These are phyloP conservation scores for Disparrhopalites patrizii DNA, from an alignment of 2,888 invertebrate genomes.

Conservation along the genomic window DNA sequence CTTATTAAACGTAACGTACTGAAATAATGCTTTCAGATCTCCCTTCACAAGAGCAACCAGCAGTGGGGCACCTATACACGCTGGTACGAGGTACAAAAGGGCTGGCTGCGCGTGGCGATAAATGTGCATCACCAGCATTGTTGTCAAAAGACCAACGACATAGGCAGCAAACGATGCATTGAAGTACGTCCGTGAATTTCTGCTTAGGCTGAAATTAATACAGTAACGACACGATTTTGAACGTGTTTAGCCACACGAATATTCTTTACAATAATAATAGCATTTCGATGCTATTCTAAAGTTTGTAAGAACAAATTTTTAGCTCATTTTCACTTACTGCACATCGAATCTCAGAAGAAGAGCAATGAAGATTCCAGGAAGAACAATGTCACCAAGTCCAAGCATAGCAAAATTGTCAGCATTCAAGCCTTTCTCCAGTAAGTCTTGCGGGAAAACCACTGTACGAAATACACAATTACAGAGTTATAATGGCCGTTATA, in stretches of 20 bases:
- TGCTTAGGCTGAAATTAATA: conserved; percentile 44
- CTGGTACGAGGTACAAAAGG: conserved; percentile 91
- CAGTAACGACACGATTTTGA: no score
- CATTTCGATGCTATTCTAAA: no score
- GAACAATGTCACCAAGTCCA: conserved; percentile 97
- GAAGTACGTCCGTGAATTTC: conserved; percentile 81
- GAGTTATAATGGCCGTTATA: neutral
- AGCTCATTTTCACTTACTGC: conserved; percentile 53
- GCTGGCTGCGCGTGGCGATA: conserved; percentile 99
- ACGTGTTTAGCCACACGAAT: no score
- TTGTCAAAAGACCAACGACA: conserved; percentile 84
- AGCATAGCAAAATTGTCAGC: conserved; percentile 97
- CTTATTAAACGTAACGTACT: no score
- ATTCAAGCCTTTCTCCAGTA: conserved; percentile 83
- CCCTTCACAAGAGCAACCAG: conserved; percentile 82
- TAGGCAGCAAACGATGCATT: conserved; percentile 88
- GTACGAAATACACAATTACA: conserved; percentile 49
- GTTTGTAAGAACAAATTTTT: neutral
- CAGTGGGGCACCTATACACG: conserved; percentile 87
- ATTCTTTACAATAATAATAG: no score
- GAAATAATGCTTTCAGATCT: conserved; percentile 82
- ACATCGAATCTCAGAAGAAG: conserved; percentile 91
- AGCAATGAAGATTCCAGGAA: conserved; percentile 99
- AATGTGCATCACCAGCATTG: conserved; percentile 96
- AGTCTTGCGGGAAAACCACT: conserved; percentile 98